phyloP scores from a whole-genome alignment of 2,888 invertebrate species.

The Perithous albicinctus region DNA sequence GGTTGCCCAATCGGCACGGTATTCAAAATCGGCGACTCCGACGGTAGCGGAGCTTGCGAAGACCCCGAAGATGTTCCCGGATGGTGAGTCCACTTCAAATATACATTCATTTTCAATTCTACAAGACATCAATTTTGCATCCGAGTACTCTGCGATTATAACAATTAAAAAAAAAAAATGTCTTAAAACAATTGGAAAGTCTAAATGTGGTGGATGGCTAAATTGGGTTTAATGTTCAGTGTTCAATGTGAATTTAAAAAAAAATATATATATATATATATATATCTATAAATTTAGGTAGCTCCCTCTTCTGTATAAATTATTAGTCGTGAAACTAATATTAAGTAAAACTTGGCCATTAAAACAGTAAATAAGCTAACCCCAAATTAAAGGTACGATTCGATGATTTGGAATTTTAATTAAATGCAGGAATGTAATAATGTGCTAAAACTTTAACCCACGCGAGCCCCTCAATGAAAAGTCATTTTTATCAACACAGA shows the following conservation, averaged over 20 bases:
- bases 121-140: background rate
- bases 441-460: background rate
- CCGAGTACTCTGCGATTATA: constrained; percentile 12
- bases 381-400: background rate
- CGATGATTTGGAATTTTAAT: constrained; percentile 26
- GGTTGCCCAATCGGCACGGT: constrained; percentile 98
- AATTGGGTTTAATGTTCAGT: constrained; percentile 60
- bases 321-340: constrained; percentile 49
- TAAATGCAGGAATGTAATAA: background rate
- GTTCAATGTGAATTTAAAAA: constrained; percentile 47
- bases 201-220: constrained; percentile 62
- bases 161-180: background rate
- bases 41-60: constrained; percentile 96
- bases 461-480: constrained; percentile 9
- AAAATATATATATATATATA: background rate
- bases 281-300: background rate
- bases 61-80: constrained; percentile 98
- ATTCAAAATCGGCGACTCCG: constrained; percentile 96
- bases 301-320: background rate
- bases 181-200: constrained; percentile 18
- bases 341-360: background rate
- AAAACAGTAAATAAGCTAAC: constrained; percentile 23
- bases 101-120: background rate
- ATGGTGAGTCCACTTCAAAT: constrained; percentile 89
- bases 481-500: background rate